Evolutionary conservation across 1,140 invertebrate genomes (phyloP), one percentile per base, ranked within the genome.

Genomic region (Drosophila suzukii): DNA sequence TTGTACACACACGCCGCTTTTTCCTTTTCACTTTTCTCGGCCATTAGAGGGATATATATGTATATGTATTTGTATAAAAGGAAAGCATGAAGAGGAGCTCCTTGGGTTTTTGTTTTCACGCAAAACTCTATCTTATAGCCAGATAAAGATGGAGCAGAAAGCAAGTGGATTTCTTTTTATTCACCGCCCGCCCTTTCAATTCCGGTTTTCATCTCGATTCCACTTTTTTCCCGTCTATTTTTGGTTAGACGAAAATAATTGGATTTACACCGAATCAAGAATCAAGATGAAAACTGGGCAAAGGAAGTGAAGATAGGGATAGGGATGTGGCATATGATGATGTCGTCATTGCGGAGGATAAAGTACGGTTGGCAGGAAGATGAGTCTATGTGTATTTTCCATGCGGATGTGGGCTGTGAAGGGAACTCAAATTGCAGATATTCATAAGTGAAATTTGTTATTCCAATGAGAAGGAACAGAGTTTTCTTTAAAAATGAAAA

Each of bases 241-340:
- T 73, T 73, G 68, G 68, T 60, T 73, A 53, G 68, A 73, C 70
- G 46, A 73, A 73, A 61, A 73, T 73, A 73, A 73, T 73, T 73
- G 70, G 70, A 73, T 61, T 61, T 73, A 73, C 68, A 73, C 70
- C 68, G 44, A 71, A 50, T 71, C 68, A 70, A 57, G 67, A 49
- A 70, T 68, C 50, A 12, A 71, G 66, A 67, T 50, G 50, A 30
- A 17, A 20, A 20, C 36, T n/a, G 46, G 32, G 43, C 12, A 32
- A 39, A 27, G 10, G 46, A 34, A 34, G 8, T 34, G 8, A 1
- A 2, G 8, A 34, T n/a, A 46, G 32, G 43, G 20, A 32, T 47
- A 34, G 7, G 46, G 38, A 41, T 36, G 24, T 36, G 43, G 54
- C 24, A 27, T 62, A 55, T 49, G 36, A 71, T 71, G 68, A 71